A percentile compares a stretch with the other conserved stretches of the same genome.
Evolutionary conservation across 2,113 vertebrate species (phyloP).

Genomic region (Bothrops jararaca): DNA sequence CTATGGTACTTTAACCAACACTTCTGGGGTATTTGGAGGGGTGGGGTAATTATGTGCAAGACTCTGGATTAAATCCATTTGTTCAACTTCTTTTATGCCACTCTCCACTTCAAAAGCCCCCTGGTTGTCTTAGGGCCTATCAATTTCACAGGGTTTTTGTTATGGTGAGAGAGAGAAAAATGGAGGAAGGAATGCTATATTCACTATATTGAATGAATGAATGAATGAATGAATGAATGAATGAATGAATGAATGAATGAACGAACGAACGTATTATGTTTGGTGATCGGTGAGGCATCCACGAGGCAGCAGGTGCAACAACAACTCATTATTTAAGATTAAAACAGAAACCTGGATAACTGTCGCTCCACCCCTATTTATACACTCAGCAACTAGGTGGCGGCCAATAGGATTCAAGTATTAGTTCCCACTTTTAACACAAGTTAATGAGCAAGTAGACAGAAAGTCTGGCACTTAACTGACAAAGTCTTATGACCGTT

Average conservation of each 20-base stretch:
- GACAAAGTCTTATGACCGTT: too few relatives aligned
- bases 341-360: too few relatives aligned
- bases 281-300: too few relatives aligned
- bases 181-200: not conserved
- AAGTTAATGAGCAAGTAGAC: too few relatives aligned
- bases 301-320: too few relatives aligned
- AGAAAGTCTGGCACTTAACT: too few relatives aligned
- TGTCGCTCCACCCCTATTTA: too few relatives aligned
- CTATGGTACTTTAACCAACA: not conserved
- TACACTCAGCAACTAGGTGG: too few relatives aligned
- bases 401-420: too few relatives aligned
- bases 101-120: not conserved
- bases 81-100: not conserved
- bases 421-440: too few relatives aligned
- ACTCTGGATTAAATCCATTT: not conserved
- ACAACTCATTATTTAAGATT: too few relatives aligned
- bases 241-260: not conserved
- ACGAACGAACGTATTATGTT: too few relatives aligned
- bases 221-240: not conserved
- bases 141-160: not conserved
- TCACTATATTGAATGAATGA: not conserved
- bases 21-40: not conserved
- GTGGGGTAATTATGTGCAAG: not conserved
- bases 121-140: not conserved
- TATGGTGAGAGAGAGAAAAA: not conserved